These are phyloP conservation scores for Chromoteleia sp. DNA, from an alignment of 2,888 invertebrate genomes.

Conservation along the genomic window DNA sequence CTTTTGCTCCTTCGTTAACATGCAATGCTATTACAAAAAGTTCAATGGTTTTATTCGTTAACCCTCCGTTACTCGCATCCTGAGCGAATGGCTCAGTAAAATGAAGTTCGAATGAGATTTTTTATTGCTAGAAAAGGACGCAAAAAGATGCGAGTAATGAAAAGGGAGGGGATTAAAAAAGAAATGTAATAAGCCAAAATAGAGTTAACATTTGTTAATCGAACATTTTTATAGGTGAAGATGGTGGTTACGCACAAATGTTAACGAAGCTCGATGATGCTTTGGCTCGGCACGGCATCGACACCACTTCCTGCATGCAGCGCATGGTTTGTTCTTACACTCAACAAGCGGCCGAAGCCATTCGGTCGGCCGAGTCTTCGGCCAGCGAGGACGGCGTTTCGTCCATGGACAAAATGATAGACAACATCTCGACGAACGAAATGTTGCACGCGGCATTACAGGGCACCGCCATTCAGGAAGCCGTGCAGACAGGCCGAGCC, in stretches of 20 bases:
- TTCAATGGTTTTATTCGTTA: too few relatives aligned
- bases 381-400: slow-evolving; percentile 74
- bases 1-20: too few relatives aligned
- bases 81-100: too few relatives aligned
- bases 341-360: slow-evolving; percentile 86
- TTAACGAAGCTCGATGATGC: slow-evolving; percentile 86
- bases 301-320: slow-evolving; percentile 88
- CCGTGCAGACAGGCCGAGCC: slow-evolving; percentile 85
- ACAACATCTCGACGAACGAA: slow-evolving; percentile 80
- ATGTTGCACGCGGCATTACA: slow-evolving; percentile 83
- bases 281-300: slow-evolving; percentile 86
- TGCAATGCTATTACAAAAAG: too few relatives aligned
- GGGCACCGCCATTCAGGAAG: slow-evolving; percentile 86
- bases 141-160: too few relatives aligned
- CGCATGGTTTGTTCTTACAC: slow-evolving; percentile 89
- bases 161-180: too few relatives aligned
- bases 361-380: slow-evolving; percentile 72
- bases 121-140: too few relatives aligned
- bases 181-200: too few relatives aligned
- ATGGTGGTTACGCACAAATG: slow-evolving; percentile 88
- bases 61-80: too few relatives aligned
- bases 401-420: slow-evolving; percentile 79
- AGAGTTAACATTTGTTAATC: too few relatives aligned
- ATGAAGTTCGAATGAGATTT: too few relatives aligned
- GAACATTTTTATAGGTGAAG: slow-evolving; percentile 85